Base-by-base conservation (phyloP, 2,113 vertebrate genomes). In the Anhinga rufa region DNA sequence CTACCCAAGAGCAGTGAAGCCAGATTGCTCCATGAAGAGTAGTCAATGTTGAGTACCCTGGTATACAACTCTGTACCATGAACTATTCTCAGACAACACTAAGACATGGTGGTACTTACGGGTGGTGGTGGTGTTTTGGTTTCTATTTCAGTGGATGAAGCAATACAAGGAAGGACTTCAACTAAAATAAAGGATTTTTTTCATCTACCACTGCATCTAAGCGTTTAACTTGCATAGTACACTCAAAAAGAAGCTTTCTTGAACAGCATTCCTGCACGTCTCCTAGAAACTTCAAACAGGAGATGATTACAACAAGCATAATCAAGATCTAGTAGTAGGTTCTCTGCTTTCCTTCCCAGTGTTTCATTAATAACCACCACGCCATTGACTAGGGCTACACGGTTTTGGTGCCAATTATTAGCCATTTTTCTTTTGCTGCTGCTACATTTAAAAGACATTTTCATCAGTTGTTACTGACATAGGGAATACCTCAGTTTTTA, bases 161-260 rank as follows among this genome's bases (percentile, higher is more conserved):
- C 29, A 24, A 79, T 29, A 77, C 58, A 52, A 85, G 91, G 87
- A 90, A 95, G 80, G 87, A 83, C 60, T 69, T 86, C 24, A 70
- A 69, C 46, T 52, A 86, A 79, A 66, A 9, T 38, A 58, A 75
- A 86, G 40, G 29, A 32, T 28, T 38, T 76, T 76, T 51, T 54
- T 40, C 21, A 88, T n/a, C 70, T 88, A 58, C 61, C 55, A 88
- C 94, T 84, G 55, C 72, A 92, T 57, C 76, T 92, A 91, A 95
- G 90, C 62, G 44, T 36, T 91, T n/a, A 66, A 81, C 86, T 92
- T 96, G 93, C 97, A 97, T 62, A 97, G 94, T n/a, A 86, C 88
- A 84, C 88, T 93, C 89, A 79, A 81, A 87, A 86, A 11, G 40
- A 42, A 83, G 69, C 79, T 64, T 82, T 88, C 89, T 52, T 48